Evolutionary conservation across 2,888 invertebrate genomes (phyloP).

Genomic region (Melanargia galathea): DNA sequence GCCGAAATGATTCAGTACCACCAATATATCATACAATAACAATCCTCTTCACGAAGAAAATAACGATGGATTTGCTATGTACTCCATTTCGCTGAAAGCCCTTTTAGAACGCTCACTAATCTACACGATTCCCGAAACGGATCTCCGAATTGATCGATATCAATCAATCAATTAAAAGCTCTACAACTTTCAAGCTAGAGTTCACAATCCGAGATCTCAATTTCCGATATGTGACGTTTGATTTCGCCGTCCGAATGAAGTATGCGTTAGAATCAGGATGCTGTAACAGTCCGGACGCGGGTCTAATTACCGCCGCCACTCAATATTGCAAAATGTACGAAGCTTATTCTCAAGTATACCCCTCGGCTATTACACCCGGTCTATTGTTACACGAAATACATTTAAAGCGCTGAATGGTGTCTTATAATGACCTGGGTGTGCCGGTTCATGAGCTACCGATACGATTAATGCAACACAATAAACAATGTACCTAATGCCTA

Average conservation of each 20-base stretch:
- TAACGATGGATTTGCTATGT: slow-evolving; percentile 43
- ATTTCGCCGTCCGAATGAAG: slow-evolving; percentile 38
- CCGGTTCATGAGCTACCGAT: slow-evolving; percentile 56
- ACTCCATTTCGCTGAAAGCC: slow-evolving; percentile 50
- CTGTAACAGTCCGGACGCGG: slow-evolving; percentile 72
- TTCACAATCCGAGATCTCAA: slow-evolving; percentile 30
- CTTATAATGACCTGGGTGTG: slow-evolving; percentile 70
- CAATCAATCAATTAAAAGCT: slow-evolving; percentile 42
- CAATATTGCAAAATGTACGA: slow-evolving; percentile 76
- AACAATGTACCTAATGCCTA: slow-evolving; percentile 62
- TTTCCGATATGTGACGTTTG: slow-evolving; percentile 36
- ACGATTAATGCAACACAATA: slow-evolving; percentile 55
- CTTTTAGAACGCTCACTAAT: slow-evolving; percentile 41
- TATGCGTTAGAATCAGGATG: slow-evolving; percentile 77
- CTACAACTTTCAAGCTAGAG: slow-evolving; percentile 36
- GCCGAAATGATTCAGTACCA: slow-evolving; percentile 41
- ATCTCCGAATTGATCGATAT: slow-evolving; percentile 44
- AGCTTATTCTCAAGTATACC: slow-evolving; percentile 67
- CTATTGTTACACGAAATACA: slow-evolving; percentile 72
- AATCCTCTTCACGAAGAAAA: slow-evolving; percentile 23
- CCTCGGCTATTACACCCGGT: slow-evolving; percentile 64
- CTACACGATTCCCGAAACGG: slow-evolving; percentile 49
- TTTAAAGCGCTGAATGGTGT: slow-evolving; percentile 62
- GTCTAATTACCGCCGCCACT: slow-evolving; percentile 77
- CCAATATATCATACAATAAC: slow-evolving; percentile 33